Base-by-base conservation (phyloP, 2,797 vertebrate species). In the Odontamblyopus rebecca region DNA sequence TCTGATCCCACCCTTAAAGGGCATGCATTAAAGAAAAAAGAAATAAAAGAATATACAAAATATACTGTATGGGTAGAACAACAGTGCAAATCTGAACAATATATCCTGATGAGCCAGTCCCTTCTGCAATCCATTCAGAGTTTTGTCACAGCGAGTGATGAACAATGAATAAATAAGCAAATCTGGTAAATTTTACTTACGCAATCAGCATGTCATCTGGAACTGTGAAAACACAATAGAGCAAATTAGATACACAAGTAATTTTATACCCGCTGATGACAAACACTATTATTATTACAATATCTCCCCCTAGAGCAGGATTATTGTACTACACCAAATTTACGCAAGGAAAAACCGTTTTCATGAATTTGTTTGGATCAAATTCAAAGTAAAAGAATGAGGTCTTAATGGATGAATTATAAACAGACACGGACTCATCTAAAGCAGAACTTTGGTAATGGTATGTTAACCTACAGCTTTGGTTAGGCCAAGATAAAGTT, bases 141-240 rank as follows among this genome's bases (percentile, higher is more conserved):
- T 23, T 59, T 59, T 23, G 23, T 4, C 56, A 44, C 1, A 35
- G 41, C 11, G 2, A 9, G 38, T 41, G 41, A 30, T 13, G 4
- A 61, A 29, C 11, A 27, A 61, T 61, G 59, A 30, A 61, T 6
- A 61, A 5, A 15, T 61, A 61, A 61, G 50, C 50, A 18, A 18
- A 19, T 18, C 9, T 53, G 16, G 6, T 53, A 19, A 50, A 53
- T 16, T 16, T 51, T 23, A 98, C 98, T 97, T 82, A 98, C 98
- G 95, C 95, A 85, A 95, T 91, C 0, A 99, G 93, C 41, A 96
- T 92, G 1, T 97, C 95, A 89, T 99, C 96, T 0, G 97, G 93
- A 75, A 99, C 98, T 99, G 92, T 66, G 94, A 89, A 71, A 19
- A 62, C 30, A 35, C 16, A 62, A 38, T 27, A 59, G 26, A 26